A percentile compares a stretch with the other conserved stretches of the same genome.
These are phyloP conservation scores for Rhinoptilus africanus DNA, from an alignment of 2,113 vertebrate genomes.

Conservation along the genomic window DNA sequence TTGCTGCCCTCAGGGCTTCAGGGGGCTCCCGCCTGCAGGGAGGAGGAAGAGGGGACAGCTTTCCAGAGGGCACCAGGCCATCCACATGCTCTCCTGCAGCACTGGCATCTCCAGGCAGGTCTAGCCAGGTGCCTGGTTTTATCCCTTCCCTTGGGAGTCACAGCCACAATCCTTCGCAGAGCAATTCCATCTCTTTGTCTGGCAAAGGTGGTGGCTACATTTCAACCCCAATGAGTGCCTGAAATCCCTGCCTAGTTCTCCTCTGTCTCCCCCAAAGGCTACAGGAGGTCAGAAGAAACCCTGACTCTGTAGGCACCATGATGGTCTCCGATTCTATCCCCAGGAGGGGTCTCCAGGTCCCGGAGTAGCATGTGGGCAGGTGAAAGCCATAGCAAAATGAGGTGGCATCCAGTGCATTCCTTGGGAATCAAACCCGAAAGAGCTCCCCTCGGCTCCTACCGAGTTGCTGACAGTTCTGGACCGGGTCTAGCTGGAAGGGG, in stretches of 20 bases:
- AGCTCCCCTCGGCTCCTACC: fast-evolving
- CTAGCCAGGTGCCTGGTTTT: background rate
- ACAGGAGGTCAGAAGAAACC: background rate
- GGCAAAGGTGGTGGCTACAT: background rate
- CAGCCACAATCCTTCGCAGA: background rate
- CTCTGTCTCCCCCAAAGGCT: background rate
- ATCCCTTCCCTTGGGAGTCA: background rate
- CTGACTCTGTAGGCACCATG: background rate
- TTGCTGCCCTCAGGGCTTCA: background rate
- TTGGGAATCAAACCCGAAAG: background rate
- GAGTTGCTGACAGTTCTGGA: background rate
- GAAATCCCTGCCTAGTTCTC: background rate
- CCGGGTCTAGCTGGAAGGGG: background rate
- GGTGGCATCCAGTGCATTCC: background rate
- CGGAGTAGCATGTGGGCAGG: background rate
- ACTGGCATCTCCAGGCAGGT: background rate
- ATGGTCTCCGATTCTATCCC: background rate
- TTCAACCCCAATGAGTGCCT: background rate
- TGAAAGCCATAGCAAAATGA: background rate
- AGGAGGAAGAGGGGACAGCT: background rate
- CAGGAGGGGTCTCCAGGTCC: background rate
- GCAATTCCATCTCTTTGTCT: background rate
- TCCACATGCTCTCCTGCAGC: background rate
- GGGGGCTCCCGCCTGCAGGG: background rate
- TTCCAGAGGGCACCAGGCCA: background rate